phyloP scores from a whole-genome alignment of 2,797 vertebrate species.

The Leptoclinus maculatus region DNA sequence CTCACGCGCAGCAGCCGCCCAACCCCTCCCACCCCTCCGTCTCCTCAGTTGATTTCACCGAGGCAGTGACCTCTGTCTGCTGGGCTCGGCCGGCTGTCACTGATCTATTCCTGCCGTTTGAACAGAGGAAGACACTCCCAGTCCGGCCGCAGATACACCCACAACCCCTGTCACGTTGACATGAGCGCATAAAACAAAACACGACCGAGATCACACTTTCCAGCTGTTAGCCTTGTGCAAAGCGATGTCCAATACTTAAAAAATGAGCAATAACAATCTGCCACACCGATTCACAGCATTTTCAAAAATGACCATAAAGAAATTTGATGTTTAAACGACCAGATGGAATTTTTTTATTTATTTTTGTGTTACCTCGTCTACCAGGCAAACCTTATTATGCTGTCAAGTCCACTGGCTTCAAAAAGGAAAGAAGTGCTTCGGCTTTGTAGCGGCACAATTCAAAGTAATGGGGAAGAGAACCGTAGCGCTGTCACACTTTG shows the following conservation, averaged over 20 bases:
- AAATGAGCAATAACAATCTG: constrained; percentile 42
- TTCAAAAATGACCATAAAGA: constrained; percentile 52
- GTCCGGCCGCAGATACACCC: constrained; percentile 58
- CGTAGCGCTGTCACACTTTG: constrained; percentile 48
- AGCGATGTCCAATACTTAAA: constrained; percentile 47
- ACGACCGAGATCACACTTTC: constrained; percentile 42
- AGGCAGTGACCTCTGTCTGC: constrained; percentile 75
- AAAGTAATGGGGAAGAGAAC: constrained; percentile 53
- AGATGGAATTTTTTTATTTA: constrained; percentile 24
- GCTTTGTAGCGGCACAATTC: constrained; percentile 54
- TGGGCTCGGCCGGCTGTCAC: constrained; percentile 76
- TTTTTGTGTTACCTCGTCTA: constrained; percentile 53
- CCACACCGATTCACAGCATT: constrained; percentile 26
- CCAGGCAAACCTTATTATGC: constrained; percentile 59
- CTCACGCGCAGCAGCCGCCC: constrained; percentile 12
- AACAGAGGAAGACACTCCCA: constrained; percentile 75
- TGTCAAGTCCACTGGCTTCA: constrained; percentile 53
- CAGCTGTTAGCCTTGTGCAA: constrained; percentile 53
- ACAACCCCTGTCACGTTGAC: constrained; percentile 60
- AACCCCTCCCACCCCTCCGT: constrained; percentile 18
- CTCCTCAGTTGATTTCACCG: constrained; percentile 66
- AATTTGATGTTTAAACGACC: constrained; percentile 49
- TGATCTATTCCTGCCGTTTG: constrained; percentile 76
- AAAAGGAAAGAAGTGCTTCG: constrained; percentile 42
- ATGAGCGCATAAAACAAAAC: constrained; percentile 52